A percentile compares a stretch with the other conserved stretches of the same genome.
Evolutionary conservation across 1,140 invertebrate species (phyloP).

Genomic region (Sinella curviseta): DNA sequence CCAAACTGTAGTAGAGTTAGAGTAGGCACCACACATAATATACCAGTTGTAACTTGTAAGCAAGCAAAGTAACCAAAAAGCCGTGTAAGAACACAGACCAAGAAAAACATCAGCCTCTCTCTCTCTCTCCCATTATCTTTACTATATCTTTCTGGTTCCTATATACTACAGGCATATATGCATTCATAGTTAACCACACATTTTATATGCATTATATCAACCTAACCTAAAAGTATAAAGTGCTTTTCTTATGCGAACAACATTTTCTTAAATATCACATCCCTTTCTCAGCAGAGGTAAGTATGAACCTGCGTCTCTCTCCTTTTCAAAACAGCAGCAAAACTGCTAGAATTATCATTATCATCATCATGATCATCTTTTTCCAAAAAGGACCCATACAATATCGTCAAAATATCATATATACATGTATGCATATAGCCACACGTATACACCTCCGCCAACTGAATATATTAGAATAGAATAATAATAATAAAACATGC

Average conservation of each 20-base stretch:
- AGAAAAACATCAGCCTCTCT: not conserved
- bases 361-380: not conserved
- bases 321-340: not conserved
- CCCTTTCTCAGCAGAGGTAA: not conserved
- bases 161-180: not conserved
- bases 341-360: not conserved
- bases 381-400: not conserved
- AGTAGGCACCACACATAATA: not conserved
- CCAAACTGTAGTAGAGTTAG: not conserved
- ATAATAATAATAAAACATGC: not conserved
- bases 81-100: not conserved
- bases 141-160: not conserved
- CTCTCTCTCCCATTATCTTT: not conserved
- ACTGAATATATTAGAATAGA: not conserved
- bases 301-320: not conserved
- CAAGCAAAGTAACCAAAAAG: constrained; percentile 25
- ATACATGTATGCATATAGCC: not conserved
- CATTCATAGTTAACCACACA: not conserved
- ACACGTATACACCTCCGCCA: constrained; percentile 19
- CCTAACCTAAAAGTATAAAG: too few species aligned
- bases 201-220: too few species aligned
- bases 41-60: not conserved
- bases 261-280: not conserved
- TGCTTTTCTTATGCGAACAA: too few species aligned
- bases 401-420: not conserved